Evolutionary conservation across 1,140 invertebrate species (phyloP).

Genomic region (Agraylea sexmaculata): DNA sequence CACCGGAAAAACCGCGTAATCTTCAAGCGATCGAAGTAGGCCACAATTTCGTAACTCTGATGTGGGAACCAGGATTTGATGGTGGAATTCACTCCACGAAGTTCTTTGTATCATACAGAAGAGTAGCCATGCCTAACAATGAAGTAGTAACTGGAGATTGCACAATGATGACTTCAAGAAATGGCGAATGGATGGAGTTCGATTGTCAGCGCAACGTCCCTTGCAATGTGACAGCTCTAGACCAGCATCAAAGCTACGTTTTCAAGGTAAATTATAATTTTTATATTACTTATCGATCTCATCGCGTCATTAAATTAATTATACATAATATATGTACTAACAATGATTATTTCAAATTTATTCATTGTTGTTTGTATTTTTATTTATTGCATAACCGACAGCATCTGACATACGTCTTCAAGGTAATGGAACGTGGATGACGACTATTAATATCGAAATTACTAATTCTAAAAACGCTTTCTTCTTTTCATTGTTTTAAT

Average conservation of each 20-base stretch:
- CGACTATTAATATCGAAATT: constrained; percentile 17
- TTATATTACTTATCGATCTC: constrained; percentile 6
- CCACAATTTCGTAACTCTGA: constrained; percentile 61
- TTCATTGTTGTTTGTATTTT: constrained; percentile 27
- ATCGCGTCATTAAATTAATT: constrained; percentile 9
- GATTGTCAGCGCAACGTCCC: constrained; percentile 76
- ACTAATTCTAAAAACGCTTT: constrained; percentile 19
- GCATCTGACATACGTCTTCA: constrained; percentile 39
- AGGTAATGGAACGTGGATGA: constrained; percentile 29
- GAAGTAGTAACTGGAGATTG: constrained; percentile 50
- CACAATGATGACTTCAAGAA: constrained; percentile 44
- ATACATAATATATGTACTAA: not conserved
- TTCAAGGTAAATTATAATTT: constrained; percentile 47
- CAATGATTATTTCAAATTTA: constrained; percentile 16
- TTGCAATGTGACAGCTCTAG: constrained; percentile 71
- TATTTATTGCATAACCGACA: constrained; percentile 37
- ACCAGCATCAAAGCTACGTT: constrained; percentile 70
- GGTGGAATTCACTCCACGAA: constrained; percentile 75
- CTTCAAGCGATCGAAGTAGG: constrained; percentile 57
- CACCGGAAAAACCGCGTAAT: constrained; percentile 68
- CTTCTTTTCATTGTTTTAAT: constrained; percentile 21
- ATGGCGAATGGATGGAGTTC: constrained; percentile 61
- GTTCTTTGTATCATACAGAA: constrained; percentile 67
- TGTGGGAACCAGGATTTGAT: constrained; percentile 82
- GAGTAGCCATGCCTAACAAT: constrained; percentile 43